Evolutionary conservation across 2,888 invertebrate genomes (phyloP), one percentile per base, ranked within the genome.

Genomic region (Zaprionus obscuricornis): DNA sequence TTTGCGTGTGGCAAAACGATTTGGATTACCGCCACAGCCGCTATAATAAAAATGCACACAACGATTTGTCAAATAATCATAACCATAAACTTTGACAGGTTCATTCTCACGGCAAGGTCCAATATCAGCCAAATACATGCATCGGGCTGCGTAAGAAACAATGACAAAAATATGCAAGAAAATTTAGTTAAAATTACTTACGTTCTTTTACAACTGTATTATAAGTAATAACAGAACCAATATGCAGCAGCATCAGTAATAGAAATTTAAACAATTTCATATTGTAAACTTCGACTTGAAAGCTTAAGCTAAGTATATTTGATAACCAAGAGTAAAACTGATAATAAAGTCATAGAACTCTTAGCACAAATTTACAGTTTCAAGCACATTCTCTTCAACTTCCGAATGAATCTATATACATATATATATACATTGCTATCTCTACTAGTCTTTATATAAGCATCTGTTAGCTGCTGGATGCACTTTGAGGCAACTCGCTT

Each of bases 1-100:
- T 0, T 42, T 22, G 16, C 62, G 50, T 0, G 73, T 56, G 3
- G 43, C 33, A 13, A 76, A 76, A 0, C 76, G 76, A 54, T 76
- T 76, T 0, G 76, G 84, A 58, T 76, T 76, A 0, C 76, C 76
- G 1, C 81, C 76, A 22, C 76, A 76, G 6, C 76, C 84, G 0
- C 81, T 66, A n/a, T 83, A 76, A 13, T 33, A 43, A 29, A 43
- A 76, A 27, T 60, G 58, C 0, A 83, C 72, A 39, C 76, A 76
- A 0, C 69, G 68, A 66, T 76, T 76, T 1, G 52, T 66, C 0
- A 62, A 1, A 8, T 69, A 83, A 18, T 76, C 76, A 14, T 63
- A 76, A 29, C 81, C 76, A 57, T 67, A 76, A 7, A 83, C 76
- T 10, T 72, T 68, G 0, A 50, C 10, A n/a, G n/a, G n/a, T n/a